phyloP scores from a whole-genome alignment of 1,140 invertebrate genomes.

The Sycophila sp. region DNA sequence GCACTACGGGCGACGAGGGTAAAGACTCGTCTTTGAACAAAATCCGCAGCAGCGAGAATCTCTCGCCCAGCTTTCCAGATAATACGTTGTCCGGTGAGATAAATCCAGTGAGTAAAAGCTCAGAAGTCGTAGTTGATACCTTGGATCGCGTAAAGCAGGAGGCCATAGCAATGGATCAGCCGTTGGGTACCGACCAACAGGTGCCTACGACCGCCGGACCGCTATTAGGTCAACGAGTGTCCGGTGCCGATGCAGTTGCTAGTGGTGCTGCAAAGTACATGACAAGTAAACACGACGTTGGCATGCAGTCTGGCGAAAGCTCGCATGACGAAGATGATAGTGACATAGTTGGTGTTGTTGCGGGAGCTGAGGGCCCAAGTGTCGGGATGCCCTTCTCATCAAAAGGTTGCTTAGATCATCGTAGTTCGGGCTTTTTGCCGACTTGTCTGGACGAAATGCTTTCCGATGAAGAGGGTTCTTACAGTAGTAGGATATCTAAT shows the following conservation, averaged over 20 bases:
- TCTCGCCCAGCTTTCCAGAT: neutral
- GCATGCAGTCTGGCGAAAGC: constrained; percentile 57
- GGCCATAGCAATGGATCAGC: constrained; percentile 52
- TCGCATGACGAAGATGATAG: constrained; percentile 63
- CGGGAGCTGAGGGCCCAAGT: constrained; percentile 54
- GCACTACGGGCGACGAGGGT: neutral
- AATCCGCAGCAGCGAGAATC: neutral
- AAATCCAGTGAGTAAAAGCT: neutral
- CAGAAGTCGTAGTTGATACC: constrained; percentile 44
- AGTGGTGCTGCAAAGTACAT: neutral
- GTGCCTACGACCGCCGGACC: constrained; percentile 45
- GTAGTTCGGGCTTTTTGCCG: constrained; percentile 53
- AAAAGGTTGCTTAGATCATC: constrained; percentile 32
- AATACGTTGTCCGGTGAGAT: neutral
- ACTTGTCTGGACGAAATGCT: constrained; percentile 72
- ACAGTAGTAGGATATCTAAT: constrained; percentile 88
- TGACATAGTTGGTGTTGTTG: constrained; percentile 56
- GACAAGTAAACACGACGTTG: constrained; percentile 42
- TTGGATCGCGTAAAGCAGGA: constrained; percentile 58
- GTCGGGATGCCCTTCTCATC: constrained; percentile 59
- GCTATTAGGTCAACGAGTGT: constrained; percentile 45
- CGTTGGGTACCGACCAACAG: constrained; percentile 48
- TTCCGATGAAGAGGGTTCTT: constrained; percentile 81
- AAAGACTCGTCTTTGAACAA: neutral
- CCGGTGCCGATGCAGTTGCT: neutral